Conservation (phyloP, 2,888 invertebrate genomes). For the Caenorhabditis parvicauda region DNA sequence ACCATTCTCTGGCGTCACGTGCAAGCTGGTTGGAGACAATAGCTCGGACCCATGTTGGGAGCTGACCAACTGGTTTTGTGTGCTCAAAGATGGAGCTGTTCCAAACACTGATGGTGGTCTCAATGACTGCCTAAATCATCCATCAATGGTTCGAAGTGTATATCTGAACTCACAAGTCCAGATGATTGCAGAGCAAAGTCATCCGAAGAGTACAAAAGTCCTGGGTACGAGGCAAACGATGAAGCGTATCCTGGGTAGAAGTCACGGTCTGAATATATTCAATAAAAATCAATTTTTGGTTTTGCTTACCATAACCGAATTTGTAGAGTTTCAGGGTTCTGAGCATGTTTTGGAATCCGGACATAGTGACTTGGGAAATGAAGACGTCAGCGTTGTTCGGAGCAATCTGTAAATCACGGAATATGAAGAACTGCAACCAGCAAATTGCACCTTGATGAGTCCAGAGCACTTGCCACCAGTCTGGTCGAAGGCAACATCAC, state of each 20-base stretch:
- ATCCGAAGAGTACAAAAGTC: conserved; percentile 62
- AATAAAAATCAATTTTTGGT: not conserved
- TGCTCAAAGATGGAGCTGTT: conserved; percentile 74
- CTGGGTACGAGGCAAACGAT: conserved; percentile 62
- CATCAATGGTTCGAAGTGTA: not conserved
- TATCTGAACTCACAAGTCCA: conserved; percentile 37
- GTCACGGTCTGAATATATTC: conserved; percentile 43
- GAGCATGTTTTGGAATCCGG: conserved; percentile 59
- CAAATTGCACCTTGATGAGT: conserved; percentile 44
- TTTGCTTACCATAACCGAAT: conserved; percentile 70
- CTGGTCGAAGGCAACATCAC: conserved; percentile 45
- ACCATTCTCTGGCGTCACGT: conserved; percentile 75
- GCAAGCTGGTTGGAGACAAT: conserved; percentile 82
- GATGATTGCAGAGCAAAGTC: conserved; percentile 62
- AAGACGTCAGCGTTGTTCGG: conserved; percentile 59
- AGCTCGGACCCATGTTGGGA: conserved; percentile 74
- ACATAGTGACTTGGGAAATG: conserved; percentile 61
- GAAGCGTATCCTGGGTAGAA: conserved; percentile 63
- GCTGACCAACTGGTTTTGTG: conserved; percentile 70
- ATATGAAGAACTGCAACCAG: not conserved
- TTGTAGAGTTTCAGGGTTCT: conserved; percentile 65
- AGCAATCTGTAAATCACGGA: conserved; percentile 20
- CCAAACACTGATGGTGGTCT: conserved; percentile 77
- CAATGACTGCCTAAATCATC: conserved; percentile 69
- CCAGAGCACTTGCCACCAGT: conserved; percentile 58